Percentiles rank a stretch among this genome's conserved stretches.
Conservation (phyloP, 2,113 vertebrate species). For the Toxostoma redivivum region DNA sequence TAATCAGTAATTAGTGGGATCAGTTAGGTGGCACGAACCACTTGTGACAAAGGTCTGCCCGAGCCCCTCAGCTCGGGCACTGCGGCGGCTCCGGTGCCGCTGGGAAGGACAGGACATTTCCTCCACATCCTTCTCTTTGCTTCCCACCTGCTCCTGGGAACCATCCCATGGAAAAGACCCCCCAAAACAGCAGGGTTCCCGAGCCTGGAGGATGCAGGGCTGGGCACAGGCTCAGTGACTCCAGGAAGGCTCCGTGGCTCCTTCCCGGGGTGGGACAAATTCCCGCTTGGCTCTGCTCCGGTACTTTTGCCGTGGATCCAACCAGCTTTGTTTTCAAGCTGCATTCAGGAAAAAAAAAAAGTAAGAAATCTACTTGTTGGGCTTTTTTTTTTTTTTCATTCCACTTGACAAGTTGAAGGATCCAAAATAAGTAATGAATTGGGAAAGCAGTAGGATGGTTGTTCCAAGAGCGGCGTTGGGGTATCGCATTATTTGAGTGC, state of each 20-base stretch:
- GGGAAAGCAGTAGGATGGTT: background rate
- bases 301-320: background rate
- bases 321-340: background rate
- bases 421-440: constrained; percentile 1
- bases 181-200: fast-evolving
- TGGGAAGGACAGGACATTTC: fast-evolving
- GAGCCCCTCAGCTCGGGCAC: background rate
- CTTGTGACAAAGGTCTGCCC: fast-evolving
- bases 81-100: fast-evolving
- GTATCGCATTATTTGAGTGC: constrained; percentile 33
- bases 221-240: background rate
- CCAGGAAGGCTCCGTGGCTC: background rate
- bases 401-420: constrained; percentile 7
- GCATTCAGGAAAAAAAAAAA: background rate
- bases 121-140: background rate
- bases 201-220: background rate
- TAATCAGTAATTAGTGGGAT: constrained; percentile 24
- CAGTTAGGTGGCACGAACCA: fast-evolving
- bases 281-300: background rate
- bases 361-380: constrained; percentile 2
- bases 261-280: background rate
- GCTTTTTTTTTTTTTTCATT: too few species aligned
- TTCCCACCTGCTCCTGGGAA: background rate
- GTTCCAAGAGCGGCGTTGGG: background rate
- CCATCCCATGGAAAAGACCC: fast-evolving